Base-by-base conservation (phyloP, 1,140 invertebrate species). In the Magallana gigas region DNA sequence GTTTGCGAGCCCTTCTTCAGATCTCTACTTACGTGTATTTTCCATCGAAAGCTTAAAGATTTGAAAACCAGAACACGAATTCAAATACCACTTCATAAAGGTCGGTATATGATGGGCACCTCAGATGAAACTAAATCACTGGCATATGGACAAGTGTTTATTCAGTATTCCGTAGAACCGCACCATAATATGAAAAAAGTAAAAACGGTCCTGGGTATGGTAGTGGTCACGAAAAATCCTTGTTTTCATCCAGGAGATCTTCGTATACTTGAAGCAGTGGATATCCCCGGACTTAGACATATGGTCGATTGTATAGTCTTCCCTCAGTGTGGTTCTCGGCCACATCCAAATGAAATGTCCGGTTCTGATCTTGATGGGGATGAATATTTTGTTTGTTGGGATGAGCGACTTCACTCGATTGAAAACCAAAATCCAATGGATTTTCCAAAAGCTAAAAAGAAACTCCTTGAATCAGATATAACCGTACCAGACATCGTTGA, bases 321-420 rank as follows among this genome's bases (percentile, higher is more conserved):
- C 57, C 88, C 88, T 9, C 60, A 85, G 48, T 29, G 64, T 8
- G 88, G 88, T 9, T 1, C 5, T 8, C 57, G 88, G 59, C 85
- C 88, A 68, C 88, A 89, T 29, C 88, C 88, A 64, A 60, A 87
- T 57, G 88, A 89, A 85, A 89, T 87, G 58, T 76, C 86, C 7
- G 88, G 88, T 8, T 89, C 88, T 29, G 88, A 89, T 85, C 76
- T 89, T 29, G 88, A 89, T 83, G 88, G 88, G 6, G 88, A 89
- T 48, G 85, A 56, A 68, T 89, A 85, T 71, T 87, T 87, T 71
- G 86, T 89, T 1, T 85, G 68, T 14, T 89, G 88, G 88, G 84
- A 87, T 84, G 57, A 87, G 57, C 4, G 3, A 8, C 58, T 89
- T 59, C 57, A n/a, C 7, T 29, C 36, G 3, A 59, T 36, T 11